phyloP scores from a whole-genome alignment of 2,888 invertebrate species.

The Drosophila nr. fundita region DNA sequence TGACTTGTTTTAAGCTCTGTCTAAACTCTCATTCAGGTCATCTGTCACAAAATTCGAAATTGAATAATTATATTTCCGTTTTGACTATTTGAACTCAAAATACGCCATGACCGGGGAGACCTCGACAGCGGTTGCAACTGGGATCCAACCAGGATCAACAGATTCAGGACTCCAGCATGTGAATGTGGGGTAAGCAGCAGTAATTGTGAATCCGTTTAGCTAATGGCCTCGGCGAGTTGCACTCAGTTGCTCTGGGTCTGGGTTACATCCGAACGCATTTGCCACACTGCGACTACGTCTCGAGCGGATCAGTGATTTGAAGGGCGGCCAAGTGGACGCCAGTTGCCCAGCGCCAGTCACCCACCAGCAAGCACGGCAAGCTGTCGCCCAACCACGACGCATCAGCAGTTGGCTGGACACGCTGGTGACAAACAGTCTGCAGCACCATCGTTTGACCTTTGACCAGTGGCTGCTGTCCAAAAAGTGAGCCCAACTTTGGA shows the following conservation, averaged over 20 bases:
- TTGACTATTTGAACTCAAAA: not conserved
- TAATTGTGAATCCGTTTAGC: not conserved
- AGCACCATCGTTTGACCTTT: conserved; percentile 29
- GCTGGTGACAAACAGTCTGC: not conserved
- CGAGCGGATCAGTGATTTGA: not conserved
- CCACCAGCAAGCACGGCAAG: conserved; percentile 14
- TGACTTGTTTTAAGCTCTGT: not conserved
- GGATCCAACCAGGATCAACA: not conserved
- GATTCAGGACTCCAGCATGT: not conserved
- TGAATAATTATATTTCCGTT: not conserved
- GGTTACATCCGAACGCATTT: not conserved
- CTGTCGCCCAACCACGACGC: conserved; percentile 29
- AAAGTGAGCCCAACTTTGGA: conserved; percentile 33
- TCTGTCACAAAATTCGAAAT: not conserved
- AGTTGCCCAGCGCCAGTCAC: conserved; percentile 2
- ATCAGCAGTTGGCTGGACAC: not conserved
- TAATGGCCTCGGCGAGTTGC: not conserved
- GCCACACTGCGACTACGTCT: conserved; percentile 28
- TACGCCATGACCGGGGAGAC: conserved; percentile 15
- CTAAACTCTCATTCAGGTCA: not conserved
- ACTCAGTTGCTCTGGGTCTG: not conserved
- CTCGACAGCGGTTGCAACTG: not conserved
- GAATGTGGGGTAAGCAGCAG: conserved; percentile 4
- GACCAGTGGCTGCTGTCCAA: conserved; percentile 50
- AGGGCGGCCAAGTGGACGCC: not conserved